phyloP scores from a whole-genome alignment of 2,888 invertebrate species.

The Drosophila paracracens region DNA sequence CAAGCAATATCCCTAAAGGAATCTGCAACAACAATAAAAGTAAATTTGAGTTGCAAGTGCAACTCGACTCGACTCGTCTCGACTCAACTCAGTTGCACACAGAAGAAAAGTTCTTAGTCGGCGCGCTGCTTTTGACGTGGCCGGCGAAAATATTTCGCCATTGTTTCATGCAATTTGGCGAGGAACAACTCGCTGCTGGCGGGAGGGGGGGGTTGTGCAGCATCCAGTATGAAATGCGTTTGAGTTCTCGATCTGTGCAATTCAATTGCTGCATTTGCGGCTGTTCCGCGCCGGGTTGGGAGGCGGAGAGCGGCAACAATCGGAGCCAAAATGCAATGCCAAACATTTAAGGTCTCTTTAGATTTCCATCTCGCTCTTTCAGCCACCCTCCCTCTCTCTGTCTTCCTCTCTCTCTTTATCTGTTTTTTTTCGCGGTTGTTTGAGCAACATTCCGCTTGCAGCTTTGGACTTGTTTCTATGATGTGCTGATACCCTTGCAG shows the following conservation, averaged over 20 bases:
- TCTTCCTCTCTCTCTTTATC: too few relatives aligned
- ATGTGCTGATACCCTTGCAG: background rate
- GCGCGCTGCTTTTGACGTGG: conserved; percentile 47
- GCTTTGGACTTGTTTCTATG: conserved; percentile 18
- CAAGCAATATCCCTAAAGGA: conserved; percentile 25
- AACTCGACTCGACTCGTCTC: conserved; percentile 34
- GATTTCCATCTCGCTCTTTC: background rate
- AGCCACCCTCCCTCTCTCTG: background rate
- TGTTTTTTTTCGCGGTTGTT: conserved; percentile 25
- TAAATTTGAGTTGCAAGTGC: conserved; percentile 57
- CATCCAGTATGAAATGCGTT: conserved; percentile 72
- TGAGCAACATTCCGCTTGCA: conserved; percentile 24
- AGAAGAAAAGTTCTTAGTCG: conserved; percentile 56
- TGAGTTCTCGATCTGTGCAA: conserved; percentile 63
- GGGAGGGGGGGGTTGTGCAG: conserved; percentile 20
- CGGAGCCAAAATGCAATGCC: conserved; percentile 39
- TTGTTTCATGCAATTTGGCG: conserved; percentile 51
- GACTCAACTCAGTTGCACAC: conserved; percentile 46
- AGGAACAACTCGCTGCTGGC: too few relatives aligned
- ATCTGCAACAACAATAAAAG: conserved; percentile 38
- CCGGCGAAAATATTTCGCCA: conserved; percentile 46
- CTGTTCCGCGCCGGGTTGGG: background rate
- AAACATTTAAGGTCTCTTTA: conserved; percentile 40
- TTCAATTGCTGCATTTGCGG: conserved; percentile 72
- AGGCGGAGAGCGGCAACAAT: conserved; percentile 3